These are phyloP conservation scores for Lithosia quadra DNA, from an alignment of 2,888 invertebrate genomes.

Conservation along the genomic window DNA sequence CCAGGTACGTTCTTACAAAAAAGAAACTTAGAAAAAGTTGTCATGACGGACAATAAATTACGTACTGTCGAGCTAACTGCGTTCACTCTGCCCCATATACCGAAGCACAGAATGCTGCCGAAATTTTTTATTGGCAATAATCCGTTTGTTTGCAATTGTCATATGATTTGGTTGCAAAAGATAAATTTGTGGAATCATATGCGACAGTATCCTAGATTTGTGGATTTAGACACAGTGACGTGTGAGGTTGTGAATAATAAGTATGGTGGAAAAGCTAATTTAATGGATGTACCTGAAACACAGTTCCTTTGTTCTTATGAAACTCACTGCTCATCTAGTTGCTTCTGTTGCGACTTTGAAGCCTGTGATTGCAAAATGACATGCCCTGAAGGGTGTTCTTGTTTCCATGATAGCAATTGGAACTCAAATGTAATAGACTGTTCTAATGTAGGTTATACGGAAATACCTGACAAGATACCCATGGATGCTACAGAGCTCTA, in stretches of 20 bases:
- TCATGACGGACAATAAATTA: constrained; percentile 92
- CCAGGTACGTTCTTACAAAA: constrained; percentile 91
- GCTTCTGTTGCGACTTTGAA: constrained; percentile 95
- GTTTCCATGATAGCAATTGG: constrained; percentile 95
- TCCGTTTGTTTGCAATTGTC: constrained; percentile 95
- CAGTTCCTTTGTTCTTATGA: constrained; percentile 94
- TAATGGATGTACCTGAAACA: constrained; percentile 90
- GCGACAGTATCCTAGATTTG: constrained; percentile 91
- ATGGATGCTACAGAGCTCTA: constrained; percentile 96
- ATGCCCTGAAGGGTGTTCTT: constrained; percentile 94
- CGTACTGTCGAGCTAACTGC: constrained; percentile 91
- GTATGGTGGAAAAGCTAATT: constrained; percentile 88
- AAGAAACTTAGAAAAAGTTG: constrained; percentile 91
- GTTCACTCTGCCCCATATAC: constrained; percentile 89
- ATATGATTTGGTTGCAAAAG: constrained; percentile 94
- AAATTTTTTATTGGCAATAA: constrained; percentile 93
- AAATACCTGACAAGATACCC: constrained; percentile 92
- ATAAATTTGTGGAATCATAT: constrained; percentile 91
- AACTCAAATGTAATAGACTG: constrained; percentile 94
- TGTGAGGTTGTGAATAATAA: constrained; percentile 91
- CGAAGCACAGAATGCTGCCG: constrained; percentile 89
- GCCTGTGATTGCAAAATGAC: constrained; percentile 96
- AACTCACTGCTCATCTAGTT: constrained; percentile 93
- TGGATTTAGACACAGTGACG: constrained; percentile 91
- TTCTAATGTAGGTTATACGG: constrained; percentile 90